Evolutionary conservation across 2,888 invertebrate genomes (phyloP), one percentile per base, ranked within the genome.

Genomic region (Drosophila anomalipes): DNA sequence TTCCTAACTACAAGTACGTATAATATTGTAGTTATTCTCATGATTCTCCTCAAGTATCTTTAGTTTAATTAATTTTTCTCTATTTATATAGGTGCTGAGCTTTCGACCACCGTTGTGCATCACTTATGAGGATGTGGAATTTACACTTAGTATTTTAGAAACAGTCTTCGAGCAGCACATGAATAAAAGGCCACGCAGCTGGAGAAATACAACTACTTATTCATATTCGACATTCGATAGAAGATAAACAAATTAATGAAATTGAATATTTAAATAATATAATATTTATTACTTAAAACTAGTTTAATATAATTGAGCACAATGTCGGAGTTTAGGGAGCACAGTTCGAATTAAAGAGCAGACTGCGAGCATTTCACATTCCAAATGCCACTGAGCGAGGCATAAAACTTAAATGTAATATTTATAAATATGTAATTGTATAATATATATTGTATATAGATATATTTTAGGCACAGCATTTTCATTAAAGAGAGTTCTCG

Each of bases 71-170:
- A 10, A 4, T 19, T 14, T 22, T 28, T n/a, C 26, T 28, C 10
- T 49, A 2, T 22, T 41, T 19, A 22, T 3, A 10, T 94, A 98
- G 97, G 97, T 98, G 0, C 94, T 99, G 68, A 95, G 98, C 86
- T 96, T 99, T 74, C 97, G 98, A 92, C 99, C 99, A 19, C 99
- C 99, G 0, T 97, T 99, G 97, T 99, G 99, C 92, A 95, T 99
- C 67, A 97, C 96, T 12, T 96, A 95, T 92, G 95, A 95, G 59
- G 98, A 99, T 93, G 97, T 96, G 0, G 96, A 98, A 91, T 97
- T 96, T 83, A 94, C 96, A 0, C 91, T 97, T 16, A 94, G 94
- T 28, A 95, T 95, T 26, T 91, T 97, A 63, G 92, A 91, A 56
- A 86, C 81, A 5, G 91, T 88, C 44, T 84, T 93, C 10, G 70